Evolutionary conservation across 2,797 vertebrate species (phyloP).

Genomic region (Coregonus ussuriensis): DNA sequence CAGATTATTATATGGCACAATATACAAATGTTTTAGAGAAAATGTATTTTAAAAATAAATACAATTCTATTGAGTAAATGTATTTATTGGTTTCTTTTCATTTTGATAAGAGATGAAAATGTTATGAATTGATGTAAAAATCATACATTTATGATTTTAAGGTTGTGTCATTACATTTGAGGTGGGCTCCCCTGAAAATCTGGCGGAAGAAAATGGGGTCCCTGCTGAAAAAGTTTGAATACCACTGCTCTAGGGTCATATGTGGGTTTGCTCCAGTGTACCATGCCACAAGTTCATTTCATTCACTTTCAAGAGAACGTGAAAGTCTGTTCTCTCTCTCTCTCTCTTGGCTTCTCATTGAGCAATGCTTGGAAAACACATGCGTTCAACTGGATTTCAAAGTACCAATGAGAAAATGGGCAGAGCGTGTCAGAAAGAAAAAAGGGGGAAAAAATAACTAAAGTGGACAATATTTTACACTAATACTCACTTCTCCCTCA

Average conservation of each 20-base stretch:
- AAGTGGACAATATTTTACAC: conserved; percentile 45
- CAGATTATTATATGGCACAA: too few species aligned
- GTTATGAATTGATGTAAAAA: too few species aligned
- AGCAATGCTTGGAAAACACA: conserved; percentile 5
- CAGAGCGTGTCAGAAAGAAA: conserved; percentile 30
- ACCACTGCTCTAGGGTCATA: neutral
- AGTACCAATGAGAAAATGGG: conserved; percentile 12
- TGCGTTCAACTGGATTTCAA: neutral
- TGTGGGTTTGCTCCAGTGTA: neutral
- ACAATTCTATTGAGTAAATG: too few species aligned
- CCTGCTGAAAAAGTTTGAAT: too few species aligned
- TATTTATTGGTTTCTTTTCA: too few species aligned
- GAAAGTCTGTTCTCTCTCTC: conserved; percentile 21
- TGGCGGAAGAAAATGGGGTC: too few species aligned
- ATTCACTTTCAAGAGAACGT: conserved; percentile 3
- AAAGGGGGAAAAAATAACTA: conserved; percentile 26
- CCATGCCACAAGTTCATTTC: neutral
- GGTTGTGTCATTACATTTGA: too few species aligned
- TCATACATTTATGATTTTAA: too few species aligned
- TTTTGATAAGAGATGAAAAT: too few species aligned
- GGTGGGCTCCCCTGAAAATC: too few species aligned
- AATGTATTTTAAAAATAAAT: too few species aligned
- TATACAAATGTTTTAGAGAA: too few species aligned
- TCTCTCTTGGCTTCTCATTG: conserved; percentile 18
- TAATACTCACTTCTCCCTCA: conserved; percentile 97